phyloP scores from a whole-genome alignment of 1,140 invertebrate species.

The Drosophila carrolli region DNA sequence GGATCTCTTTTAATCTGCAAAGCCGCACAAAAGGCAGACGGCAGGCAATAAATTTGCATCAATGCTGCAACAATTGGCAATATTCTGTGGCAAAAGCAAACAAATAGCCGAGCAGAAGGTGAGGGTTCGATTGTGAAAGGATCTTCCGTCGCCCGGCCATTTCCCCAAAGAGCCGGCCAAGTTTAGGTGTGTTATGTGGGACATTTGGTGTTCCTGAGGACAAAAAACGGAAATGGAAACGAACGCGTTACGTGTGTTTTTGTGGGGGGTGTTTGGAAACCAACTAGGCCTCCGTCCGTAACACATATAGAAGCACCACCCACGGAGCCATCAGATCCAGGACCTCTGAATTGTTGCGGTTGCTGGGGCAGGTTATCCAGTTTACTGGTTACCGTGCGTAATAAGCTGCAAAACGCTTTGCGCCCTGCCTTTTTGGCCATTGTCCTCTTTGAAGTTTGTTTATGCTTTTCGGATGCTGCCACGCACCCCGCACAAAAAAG shows the following conservation, averaged over 20 bases:
- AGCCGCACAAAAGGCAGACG: conserved; percentile 38
- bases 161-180: conserved; percentile 3
- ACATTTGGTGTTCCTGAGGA: conserved; percentile 18
- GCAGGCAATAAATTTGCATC: conserved; percentile 80
- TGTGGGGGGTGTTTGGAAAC: neutral
- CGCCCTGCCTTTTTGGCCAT: conserved; percentile 41
- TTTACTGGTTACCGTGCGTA: conserved; percentile 60
- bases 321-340: conserved; percentile 35
- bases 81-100: conserved; percentile 69
- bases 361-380: conserved; percentile 25
- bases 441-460: conserved; percentile 82
- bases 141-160: conserved; percentile 9
- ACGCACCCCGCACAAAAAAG: conserved; percentile 11
- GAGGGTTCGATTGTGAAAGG: conserved; percentile 5
- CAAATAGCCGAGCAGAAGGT: conserved; percentile 54
- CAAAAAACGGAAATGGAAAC: conserved; percentile 43
- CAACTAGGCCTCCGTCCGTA: conserved; percentile 21
- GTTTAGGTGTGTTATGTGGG: conserved; percentile 22
- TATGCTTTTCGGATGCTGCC: conserved; percentile 83
- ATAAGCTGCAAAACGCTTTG: conserved; percentile 65
- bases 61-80: conserved; percentile 74
- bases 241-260: conserved; percentile 35
- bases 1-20: conserved; percentile 27
- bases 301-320: neutral
- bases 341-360: conserved; percentile 70